A percentile compares a stretch with the other conserved stretches of the same genome.
Evolutionary conservation across 2,113 vertebrate genomes (phyloP).

Genomic region (Phyllostomus discolor): DNA sequence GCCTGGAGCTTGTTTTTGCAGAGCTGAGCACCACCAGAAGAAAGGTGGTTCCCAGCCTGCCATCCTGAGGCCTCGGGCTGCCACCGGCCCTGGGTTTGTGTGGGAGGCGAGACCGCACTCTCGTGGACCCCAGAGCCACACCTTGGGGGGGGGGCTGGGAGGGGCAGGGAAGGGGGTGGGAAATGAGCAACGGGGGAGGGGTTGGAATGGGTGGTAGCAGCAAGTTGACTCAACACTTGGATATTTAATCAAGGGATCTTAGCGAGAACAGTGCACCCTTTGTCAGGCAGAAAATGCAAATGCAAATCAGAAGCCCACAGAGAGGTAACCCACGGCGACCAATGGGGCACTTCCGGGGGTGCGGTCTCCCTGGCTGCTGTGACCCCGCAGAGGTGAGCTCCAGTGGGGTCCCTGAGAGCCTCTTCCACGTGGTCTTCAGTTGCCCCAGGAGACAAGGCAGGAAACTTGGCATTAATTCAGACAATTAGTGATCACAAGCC

Average conservation of each 20-base stretch:
- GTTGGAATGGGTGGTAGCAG: neutral
- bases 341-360: neutral
- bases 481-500: neutral
- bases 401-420: neutral
- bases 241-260: constrained; percentile 39
- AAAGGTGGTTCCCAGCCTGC: neutral
- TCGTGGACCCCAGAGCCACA: neutral
- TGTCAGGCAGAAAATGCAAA: constrained; percentile 26
- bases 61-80: neutral
- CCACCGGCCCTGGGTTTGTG: fast-evolving
- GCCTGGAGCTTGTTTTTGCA: neutral
- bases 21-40: neutral
- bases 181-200: neutral
- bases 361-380: neutral
- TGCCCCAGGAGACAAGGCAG: neutral
- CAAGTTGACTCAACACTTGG: neutral
- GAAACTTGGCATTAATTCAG: neutral
- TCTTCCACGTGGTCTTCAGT: neutral
- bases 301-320: constrained; percentile 43
- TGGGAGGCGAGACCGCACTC: neutral
- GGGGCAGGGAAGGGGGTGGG: neutral
- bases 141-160: fast-evolving
- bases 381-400: neutral
- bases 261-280: constrained; percentile 26
- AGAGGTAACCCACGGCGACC: neutral